Percentiles rank a stretch among this genome's conserved stretches.
phyloP scores from a whole-genome alignment of 2,888 invertebrate species.

The Invenusta paracnida region DNA sequence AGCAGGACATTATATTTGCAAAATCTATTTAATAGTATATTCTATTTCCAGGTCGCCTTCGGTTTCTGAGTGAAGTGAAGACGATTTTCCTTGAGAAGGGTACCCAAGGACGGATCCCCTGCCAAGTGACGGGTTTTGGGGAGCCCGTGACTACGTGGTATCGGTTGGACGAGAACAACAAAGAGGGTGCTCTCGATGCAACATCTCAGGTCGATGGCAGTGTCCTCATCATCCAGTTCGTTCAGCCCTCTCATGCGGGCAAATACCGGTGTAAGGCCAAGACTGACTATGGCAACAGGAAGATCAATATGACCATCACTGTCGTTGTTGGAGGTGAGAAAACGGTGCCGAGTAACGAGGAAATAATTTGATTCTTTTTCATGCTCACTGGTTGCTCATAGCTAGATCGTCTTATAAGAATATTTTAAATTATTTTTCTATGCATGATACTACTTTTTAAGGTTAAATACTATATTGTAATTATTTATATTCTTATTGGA shows the following conservation, averaged over 20 bases:
- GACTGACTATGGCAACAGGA: neutral
- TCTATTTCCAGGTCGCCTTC: neutral
- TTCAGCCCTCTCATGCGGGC: conserved; percentile 5
- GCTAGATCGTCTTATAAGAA: too few species aligned
- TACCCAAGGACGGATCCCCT: neutral
- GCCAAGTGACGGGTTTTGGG: neutral
- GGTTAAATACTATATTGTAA: too few species aligned
- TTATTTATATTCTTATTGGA: too few species aligned
- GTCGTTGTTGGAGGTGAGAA: conserved; percentile 33
- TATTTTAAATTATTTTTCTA: too few species aligned
- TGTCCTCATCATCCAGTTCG: conserved; percentile 9
- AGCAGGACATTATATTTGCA: too few species aligned
- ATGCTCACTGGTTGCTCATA: too few species aligned
- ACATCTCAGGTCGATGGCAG: neutral
- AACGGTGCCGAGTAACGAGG: too few species aligned
- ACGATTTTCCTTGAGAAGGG: neutral
- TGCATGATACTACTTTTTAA: too few species aligned
- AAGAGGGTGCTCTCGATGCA: neutral
- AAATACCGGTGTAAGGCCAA: conserved; percentile 28
- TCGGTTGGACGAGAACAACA: neutral
- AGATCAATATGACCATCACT: conserved; percentile 34
- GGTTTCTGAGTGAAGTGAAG: conserved; percentile 7
- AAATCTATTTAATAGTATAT: too few species aligned
- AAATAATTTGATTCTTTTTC: too few species aligned
- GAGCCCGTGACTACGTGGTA: neutral